Evolutionary conservation across 2,888 invertebrate genomes (phyloP).

Genomic region (Cerceris ruficornis): DNA sequence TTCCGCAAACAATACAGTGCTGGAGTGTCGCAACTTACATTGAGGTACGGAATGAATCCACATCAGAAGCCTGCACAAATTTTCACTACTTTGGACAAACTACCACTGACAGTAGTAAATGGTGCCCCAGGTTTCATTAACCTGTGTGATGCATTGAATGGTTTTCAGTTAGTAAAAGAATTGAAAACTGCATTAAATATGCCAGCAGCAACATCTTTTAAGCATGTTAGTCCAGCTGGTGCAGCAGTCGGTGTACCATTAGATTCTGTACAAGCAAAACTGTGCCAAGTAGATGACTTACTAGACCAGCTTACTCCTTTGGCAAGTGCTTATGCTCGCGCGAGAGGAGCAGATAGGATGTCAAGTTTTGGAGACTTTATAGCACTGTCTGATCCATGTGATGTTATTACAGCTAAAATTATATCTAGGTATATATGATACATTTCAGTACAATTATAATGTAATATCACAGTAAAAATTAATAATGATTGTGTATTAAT

Average conservation of each 20-base stretch:
- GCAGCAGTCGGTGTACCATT: slow-evolving; percentile 95
- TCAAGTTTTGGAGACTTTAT: slow-evolving; percentile 99
- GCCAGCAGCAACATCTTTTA: slow-evolving; percentile 98
- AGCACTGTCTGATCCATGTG: slow-evolving; percentile 95
- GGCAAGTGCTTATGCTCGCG: slow-evolving; percentile 96
- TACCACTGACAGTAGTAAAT: slow-evolving; percentile 95
- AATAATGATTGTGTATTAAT: not conserved
- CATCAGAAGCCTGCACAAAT: slow-evolving; percentile 98
- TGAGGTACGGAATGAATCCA: slow-evolving; percentile 98
- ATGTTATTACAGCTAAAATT: slow-evolving; percentile 94
- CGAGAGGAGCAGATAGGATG: slow-evolving; percentile 99
- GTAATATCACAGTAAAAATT: not conserved
- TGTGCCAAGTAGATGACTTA: slow-evolving; percentile 97
- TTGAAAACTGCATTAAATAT: slow-evolving; percentile 89
- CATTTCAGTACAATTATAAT: not conserved
- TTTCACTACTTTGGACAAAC: slow-evolving; percentile 89
- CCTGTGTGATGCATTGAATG: slow-evolving; percentile 97
- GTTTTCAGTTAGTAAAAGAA: slow-evolving; percentile 97
- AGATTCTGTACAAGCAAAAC: slow-evolving; percentile 88
- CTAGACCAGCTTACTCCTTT: slow-evolving; percentile 88
- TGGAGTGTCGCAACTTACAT: slow-evolving; percentile 89
- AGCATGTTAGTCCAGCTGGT: slow-evolving; percentile 99
- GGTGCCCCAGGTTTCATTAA: slow-evolving; percentile 99
- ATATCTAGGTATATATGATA: slow-evolving; percentile 86
- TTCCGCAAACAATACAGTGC: slow-evolving; percentile 95